Conservation (phyloP, 1,140 invertebrate genomes). For the Pseudomyrmex pallidus region DNA sequence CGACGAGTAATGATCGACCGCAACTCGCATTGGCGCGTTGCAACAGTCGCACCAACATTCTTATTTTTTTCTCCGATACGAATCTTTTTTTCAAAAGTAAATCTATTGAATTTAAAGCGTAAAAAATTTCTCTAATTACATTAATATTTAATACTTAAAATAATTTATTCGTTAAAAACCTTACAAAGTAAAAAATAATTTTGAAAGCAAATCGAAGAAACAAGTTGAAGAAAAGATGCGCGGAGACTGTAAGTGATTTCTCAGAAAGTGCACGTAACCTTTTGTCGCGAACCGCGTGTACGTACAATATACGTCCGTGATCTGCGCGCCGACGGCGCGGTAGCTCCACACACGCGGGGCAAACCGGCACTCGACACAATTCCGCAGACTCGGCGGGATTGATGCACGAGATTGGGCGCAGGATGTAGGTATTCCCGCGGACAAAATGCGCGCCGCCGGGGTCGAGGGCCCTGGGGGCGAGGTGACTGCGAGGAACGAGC, state of each 20-base stretch:
- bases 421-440: conserved; percentile 58
- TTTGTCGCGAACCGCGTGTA: not conserved
- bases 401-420: conserved; percentile 70
- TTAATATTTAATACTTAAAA: not conserved
- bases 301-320: not conserved
- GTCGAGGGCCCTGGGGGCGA: conserved; percentile 58
- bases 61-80: not conserved
- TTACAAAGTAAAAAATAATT: not conserved
- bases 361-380: conserved; percentile 55
- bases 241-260: not conserved
- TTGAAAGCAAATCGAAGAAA: not conserved
- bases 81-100: not conserved
- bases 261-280: conserved; percentile 9
- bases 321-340: conserved; percentile 2
- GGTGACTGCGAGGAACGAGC: conserved; percentile 61
- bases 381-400: conserved; percentile 63
- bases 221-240: not conserved
- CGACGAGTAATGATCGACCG: conserved; percentile 78
- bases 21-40: conserved; percentile 30
- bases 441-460: conserved; percentile 66
- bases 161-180: not conserved
- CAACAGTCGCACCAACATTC: conserved; percentile 39
- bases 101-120: not conserved
- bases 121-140: not conserved
- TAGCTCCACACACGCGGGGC: conserved; percentile 41